Evolutionary conservation across 2,888 invertebrate genomes (phyloP), one percentile per base, ranked within the genome.

Genomic region (Aproaerema taeniolella): DNA sequence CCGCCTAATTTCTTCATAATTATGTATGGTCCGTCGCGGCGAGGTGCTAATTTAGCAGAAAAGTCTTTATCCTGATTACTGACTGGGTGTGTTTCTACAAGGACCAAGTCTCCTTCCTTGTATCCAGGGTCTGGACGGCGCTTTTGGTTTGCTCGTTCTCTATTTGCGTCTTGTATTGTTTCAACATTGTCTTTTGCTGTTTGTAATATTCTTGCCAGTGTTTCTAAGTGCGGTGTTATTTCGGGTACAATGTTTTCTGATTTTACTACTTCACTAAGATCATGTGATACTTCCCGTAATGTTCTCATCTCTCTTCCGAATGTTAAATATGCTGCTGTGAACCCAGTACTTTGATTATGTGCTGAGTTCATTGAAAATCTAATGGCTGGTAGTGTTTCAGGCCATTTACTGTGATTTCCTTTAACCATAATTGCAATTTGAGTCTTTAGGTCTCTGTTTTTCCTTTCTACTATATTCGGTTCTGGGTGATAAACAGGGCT

Each of bases 31-130:
- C 36, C 36, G 14, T 36, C 25, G 2, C 26, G 26, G 1, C 36
- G 36, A 2, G 36, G 36, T 17, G 36, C 25, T 17, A 36, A 36
- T 36, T 36, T 36, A 9, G 36, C 36, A 10, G 15, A 26, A 14
- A 36, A 26, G 5, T 26, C 10, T 26, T 36, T 36, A 14, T 36
- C 15, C 9, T 2, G 26, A 4, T 13, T 25, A 28, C 36, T 36
- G 5, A 36, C 16, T 3, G 32, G 32, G 11, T 32, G 32, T 8
- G 29, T 28, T 16, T 32, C 16, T 16, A 16, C n/a, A n/a, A n/a
- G n/a, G n/a, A n/a, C n/a, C 25, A 37, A 30, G 17, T 37, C 37
- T 7, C 37, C 37, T 8, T 2, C 11, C 9, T 1, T 10, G 11
- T 37, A 37, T 2, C 29, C 37, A 3, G 37, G 37, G 14, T 28